These are phyloP conservation scores for Eriosoma lanigerum DNA, from an alignment of 1,140 invertebrate species.

Conservation along the genomic window DNA sequence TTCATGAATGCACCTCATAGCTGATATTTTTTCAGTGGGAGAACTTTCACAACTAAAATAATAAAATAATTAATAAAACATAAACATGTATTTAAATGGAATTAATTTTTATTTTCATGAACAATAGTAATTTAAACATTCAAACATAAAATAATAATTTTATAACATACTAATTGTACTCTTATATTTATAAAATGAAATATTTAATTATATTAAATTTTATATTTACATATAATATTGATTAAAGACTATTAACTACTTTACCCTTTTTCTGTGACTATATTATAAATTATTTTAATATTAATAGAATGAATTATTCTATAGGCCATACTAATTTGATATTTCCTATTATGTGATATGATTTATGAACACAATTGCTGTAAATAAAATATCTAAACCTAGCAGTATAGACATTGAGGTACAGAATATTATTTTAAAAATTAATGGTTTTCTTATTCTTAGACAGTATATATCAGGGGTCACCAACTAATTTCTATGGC, in stretches of 20 bases:
- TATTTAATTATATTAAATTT: neutral
- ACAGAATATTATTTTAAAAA: too few species aligned
- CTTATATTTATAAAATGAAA: neutral
- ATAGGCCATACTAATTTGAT: too few species aligned
- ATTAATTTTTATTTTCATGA: neutral
- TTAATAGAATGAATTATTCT: too few species aligned
- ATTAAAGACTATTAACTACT: neutral
- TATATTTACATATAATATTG: too few species aligned
- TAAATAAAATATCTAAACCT: too few species aligned
- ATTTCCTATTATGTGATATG: too few species aligned
- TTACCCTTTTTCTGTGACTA: neutral
- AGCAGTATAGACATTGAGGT: too few species aligned
- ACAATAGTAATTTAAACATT: neutral
- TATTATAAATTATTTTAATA: too few species aligned
- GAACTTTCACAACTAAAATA: conserved; percentile 29
- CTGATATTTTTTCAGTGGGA: conserved; percentile 30
- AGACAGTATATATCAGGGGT: too few species aligned
- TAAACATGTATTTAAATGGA: neutral
- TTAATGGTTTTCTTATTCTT: too few species aligned
- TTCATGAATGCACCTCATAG: conserved; percentile 46
- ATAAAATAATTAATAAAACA: neutral
- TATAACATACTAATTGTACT: neutral
- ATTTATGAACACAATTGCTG: too few species aligned
- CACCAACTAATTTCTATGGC: too few species aligned
- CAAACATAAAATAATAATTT: neutral